Evolutionary conservation across 2,888 invertebrate genomes (phyloP).

Genomic region (Cryptus armator): DNA sequence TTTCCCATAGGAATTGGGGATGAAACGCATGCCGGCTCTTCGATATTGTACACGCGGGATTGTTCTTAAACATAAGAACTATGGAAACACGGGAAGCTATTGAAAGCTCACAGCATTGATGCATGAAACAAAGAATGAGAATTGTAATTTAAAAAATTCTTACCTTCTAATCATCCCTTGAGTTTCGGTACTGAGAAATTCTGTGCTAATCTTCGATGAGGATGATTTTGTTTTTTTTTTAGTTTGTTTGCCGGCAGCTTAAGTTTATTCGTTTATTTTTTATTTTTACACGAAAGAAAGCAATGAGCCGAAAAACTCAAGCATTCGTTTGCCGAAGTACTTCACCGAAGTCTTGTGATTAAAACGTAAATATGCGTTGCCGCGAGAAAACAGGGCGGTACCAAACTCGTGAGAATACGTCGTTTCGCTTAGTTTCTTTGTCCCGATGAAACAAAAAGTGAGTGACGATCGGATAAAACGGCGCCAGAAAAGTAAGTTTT

Average conservation of each 20-base stretch:
- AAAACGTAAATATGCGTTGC: too few relatives aligned
- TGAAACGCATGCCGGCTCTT: constrained; percentile 38
- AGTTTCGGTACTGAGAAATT: background rate
- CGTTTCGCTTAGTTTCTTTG: constrained; percentile 35
- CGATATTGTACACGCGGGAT: constrained; percentile 60
- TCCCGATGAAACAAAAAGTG: constrained; percentile 24
- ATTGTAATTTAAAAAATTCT: constrained; percentile 54
- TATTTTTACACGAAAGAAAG: too few relatives aligned
- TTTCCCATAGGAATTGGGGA: constrained; percentile 84
- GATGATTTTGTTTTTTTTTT: background rate
- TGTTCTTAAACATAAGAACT: constrained; percentile 70
- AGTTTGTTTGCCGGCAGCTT: too few relatives aligned
- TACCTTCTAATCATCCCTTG: background rate
- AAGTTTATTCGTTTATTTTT: too few relatives aligned
- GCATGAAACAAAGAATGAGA: constrained; percentile 54
- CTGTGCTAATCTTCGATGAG: background rate
- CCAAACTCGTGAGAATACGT: constrained; percentile 47
- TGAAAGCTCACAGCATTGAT: constrained; percentile 41
- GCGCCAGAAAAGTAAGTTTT: constrained; percentile 51
- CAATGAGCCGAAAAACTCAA: too few relatives aligned
- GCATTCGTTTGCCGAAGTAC: too few relatives aligned
- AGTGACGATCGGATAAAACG: constrained; percentile 40
- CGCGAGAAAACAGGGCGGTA: background rate
- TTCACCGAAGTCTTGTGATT: too few relatives aligned
- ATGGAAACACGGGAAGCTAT: constrained; percentile 76